Evolutionary conservation across 1,140 invertebrate species (phyloP), one percentile per base, ranked within the genome.

Genomic region (Neelides sp.): DNA sequence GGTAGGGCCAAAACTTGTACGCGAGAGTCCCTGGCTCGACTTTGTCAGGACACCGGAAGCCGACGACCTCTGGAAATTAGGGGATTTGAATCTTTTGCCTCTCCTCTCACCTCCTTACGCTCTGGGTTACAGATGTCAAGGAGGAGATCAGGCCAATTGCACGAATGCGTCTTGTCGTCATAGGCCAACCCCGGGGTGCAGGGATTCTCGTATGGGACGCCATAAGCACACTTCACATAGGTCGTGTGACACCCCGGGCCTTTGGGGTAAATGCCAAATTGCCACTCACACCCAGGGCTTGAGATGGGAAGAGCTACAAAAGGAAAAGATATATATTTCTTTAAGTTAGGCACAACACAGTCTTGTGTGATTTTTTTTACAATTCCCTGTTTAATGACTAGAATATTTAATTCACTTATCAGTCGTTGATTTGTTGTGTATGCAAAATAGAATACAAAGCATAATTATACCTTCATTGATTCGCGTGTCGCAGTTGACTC

Each of bases 61-160:
- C 70, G 15, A 72, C 63, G n/a, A 74, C 63, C 37, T 64, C 71
- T 73, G 61, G n/a, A 63, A 62, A 55, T 7, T 36, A 32, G 44
- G 52, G 20, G 10, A 13, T 7, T 23, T 17, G 5, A 5, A 26
- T 43, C 27, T 43, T 24, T 23, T 5, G 41, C 41, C 10, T 22
- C 20, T 43, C 28, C 15, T 28, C 8, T 30, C 8, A 35, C 23
- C 27, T 28, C 49, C 40, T 64, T 64, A 84, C 83, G 79, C 75
- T 90, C 86, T 42, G 86, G 84, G 64, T 88, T 85, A 69, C 88
- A 93, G 7, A 49, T 36, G 36, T 86, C 83, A 34, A 85, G 68
- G 1, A 92, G 73, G 41, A 87, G 76, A 73, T 94, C 89, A 8
- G 89, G 87, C 88, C 88, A 94, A 64, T 92, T 89, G 74, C 89